Base-by-base conservation (phyloP, 2,888 invertebrate species). In the Thymelicus acteon region DNA sequence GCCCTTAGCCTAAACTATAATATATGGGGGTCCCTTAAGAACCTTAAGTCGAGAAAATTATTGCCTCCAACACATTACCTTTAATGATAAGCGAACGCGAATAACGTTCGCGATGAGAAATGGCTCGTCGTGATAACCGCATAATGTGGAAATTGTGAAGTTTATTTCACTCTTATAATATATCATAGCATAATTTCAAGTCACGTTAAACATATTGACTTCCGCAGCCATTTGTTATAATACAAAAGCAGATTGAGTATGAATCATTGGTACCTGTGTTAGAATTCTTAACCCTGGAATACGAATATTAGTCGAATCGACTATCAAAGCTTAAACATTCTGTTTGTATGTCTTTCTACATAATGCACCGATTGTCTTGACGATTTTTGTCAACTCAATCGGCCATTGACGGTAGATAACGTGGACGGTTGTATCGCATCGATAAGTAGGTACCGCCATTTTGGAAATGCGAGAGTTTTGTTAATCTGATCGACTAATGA, bases 1-100 rank as follows among this genome's bases (percentile, higher is more conserved):
- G 8, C 54, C 63, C 48, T 39, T 57, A 39, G 62, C 47, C 62
- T 68, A 68, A 68, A 68, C 68, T 68, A 68, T 68, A 62, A 68
- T 68, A 62, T 62, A 68, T 68, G 68, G 19, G 37, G 68, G 67
- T 52, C 61, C 67, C 44, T 61, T 61, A 67, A 54, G 31, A 60
- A 49, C 49, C 52, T 52, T 15, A 31, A 40, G n/a, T 10, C 39
- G 48, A 60, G 24, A 60, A 60, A 60, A 67, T 67, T 67, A 67
- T 67, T 67, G 67, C 67, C n/a, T 24, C 12, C 10, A 24, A 52
- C 60, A 60, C 60, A 67, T 67, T 67, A 60, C 19, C 10, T 49
- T 60, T 67, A 67, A 67, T 67, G 49, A 67, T 60, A 60, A 52
- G 66, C 58, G 66, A 58, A 52, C 19, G 49, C 49, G 49, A 52